These are phyloP conservation scores for Phaethornis superciliosus DNA, from an alignment of 2,113 vertebrate genomes.

Conservation along the genomic window DNA sequence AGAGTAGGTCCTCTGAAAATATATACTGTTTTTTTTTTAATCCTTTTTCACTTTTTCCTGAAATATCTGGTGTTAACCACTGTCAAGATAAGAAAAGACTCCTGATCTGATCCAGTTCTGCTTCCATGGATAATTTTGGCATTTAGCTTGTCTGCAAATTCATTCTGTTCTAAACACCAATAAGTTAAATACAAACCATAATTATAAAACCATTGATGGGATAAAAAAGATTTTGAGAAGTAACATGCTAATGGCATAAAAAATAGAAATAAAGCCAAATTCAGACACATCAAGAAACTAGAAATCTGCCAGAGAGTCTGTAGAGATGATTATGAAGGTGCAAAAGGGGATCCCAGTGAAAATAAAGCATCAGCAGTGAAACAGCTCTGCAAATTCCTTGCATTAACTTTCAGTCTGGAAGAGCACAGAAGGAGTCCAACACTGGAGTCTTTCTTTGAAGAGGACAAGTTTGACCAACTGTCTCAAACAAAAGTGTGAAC, in stretches of 20 bases:
- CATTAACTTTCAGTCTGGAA: not conserved
- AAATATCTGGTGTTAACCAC: not conserved
- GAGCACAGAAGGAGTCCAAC: not conserved
- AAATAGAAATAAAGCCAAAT: not conserved
- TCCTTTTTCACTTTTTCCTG: not conserved
- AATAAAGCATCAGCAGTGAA: not conserved
- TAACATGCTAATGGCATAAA: not conserved
- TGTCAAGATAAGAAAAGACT: slow-evolving; percentile 41
- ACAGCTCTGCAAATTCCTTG: not conserved
- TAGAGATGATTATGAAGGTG: not conserved
- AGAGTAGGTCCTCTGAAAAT: not conserved
- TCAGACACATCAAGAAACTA: not conserved
- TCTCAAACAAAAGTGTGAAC: not conserved
- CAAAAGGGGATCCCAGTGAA: not conserved
- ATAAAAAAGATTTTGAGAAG: slow-evolving; percentile 19
- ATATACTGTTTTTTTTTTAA: not conserved
- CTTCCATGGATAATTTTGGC: slow-evolving; percentile 32
- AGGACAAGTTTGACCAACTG: not conserved
- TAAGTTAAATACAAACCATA: slow-evolving; percentile 35
- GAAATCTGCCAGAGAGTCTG: not conserved
- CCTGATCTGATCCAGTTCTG: slow-evolving; percentile 15
- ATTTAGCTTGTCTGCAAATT: slow-evolving; percentile 53
- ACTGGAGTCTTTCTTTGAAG: not conserved
- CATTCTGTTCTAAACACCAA: slow-evolving; percentile 47
- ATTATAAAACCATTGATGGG: slow-evolving; percentile 24